Conservation (phyloP, 2,113 vertebrate genomes). For the Eleginops maclovinus region DNA sequence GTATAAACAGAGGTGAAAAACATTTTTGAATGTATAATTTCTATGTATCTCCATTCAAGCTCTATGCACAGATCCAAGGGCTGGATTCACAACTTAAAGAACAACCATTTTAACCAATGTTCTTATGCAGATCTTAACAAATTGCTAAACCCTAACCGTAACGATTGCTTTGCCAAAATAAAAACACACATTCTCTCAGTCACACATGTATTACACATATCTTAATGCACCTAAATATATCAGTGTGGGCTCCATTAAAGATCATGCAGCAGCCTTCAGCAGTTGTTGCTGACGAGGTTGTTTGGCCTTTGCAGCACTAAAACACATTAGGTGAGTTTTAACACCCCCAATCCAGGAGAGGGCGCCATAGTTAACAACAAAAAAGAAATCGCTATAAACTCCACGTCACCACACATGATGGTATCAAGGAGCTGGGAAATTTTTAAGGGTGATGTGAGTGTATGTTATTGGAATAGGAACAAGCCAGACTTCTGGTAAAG, state of each 20-base stretch:
- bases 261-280: background rate
- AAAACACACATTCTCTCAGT: background rate
- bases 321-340: background rate
- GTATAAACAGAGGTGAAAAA: background rate
- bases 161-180: background rate
- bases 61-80: background rate
- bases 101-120: background rate
- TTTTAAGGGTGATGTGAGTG: background rate
- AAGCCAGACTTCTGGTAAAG: background rate
- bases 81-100: background rate
- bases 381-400: background rate
- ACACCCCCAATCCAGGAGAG: constrained; percentile 20
- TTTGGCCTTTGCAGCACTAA: background rate
- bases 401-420: background rate
- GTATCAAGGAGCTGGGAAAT: background rate
- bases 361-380: constrained; percentile 23
- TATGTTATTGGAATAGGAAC: background rate
- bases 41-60: background rate
- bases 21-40: background rate
- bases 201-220: background rate
- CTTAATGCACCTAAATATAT: background rate
- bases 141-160: background rate
- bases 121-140: background rate
- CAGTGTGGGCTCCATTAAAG: background rate
- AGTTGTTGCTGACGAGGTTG: background rate